These are phyloP conservation scores for Sphaerophoria taeniata DNA, from an alignment of 2,888 invertebrate species.

Conservation along the genomic window DNA sequence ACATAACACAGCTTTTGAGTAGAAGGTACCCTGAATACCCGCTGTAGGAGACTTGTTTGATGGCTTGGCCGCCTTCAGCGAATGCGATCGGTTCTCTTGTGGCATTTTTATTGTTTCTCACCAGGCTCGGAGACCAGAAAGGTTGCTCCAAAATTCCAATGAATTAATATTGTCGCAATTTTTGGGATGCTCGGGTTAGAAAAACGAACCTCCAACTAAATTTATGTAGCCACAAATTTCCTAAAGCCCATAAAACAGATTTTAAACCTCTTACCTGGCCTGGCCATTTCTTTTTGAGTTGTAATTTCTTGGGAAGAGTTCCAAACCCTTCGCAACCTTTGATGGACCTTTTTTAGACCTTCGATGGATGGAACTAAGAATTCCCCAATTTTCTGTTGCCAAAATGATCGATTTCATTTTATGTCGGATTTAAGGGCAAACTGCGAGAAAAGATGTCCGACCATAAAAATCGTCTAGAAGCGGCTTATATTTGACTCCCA, in stretches of 20 bases:
- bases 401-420: conserved; percentile 13
- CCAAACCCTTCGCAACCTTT: background rate
- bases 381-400: conserved; percentile 2
- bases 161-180: conserved; percentile 69
- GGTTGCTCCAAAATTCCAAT: conserved; percentile 44
- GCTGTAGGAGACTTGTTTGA: background rate
- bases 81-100: conserved; percentile 7
- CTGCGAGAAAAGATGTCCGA: conserved; percentile 3
- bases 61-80: background rate
- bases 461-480: conserved; percentile 18
- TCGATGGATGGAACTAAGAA: background rate
- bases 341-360: background rate
- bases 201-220: background rate
- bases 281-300: background rate
- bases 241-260: background rate
- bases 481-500: conserved; percentile 8
- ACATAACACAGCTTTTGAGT: conserved; percentile 47
- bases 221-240: background rate
- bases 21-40: conserved; percentile 52
- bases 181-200: conserved; percentile 22
- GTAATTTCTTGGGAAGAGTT: background rate
- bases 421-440: conserved; percentile 16
- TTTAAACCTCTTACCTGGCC: conserved; percentile 10
- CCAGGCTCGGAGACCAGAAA: conserved; percentile 19
- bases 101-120: conserved; percentile 63